Percentiles rank a stretch among this genome's conserved stretches.
phyloP scores from a whole-genome alignment of 2,113 vertebrate species.

The Macrotis lagotis region DNA sequence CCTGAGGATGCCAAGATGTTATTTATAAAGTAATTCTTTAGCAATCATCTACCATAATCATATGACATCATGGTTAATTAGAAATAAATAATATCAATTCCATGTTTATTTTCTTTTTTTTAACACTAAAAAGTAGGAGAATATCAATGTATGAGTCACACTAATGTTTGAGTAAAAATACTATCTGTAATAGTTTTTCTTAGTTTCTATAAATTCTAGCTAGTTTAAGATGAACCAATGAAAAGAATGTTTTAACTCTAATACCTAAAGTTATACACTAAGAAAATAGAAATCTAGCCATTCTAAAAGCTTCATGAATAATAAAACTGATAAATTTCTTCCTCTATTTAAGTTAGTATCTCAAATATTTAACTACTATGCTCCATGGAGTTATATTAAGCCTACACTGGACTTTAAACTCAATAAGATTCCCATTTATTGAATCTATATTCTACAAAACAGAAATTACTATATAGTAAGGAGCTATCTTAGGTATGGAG shows the following conservation, averaged over 20 bases:
- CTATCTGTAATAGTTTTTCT: background rate
- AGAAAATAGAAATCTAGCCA: background rate
- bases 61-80: background rate
- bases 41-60: background rate
- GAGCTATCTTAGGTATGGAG: background rate
- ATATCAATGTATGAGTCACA: background rate
- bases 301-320: background rate
- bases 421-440: background rate
- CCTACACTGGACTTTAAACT: background rate
- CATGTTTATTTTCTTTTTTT: background rate
- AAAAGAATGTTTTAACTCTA: background rate
- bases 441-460: background rate
- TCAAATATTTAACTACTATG: background rate
- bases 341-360: background rate
- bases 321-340: background rate
- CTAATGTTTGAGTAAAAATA: background rate
- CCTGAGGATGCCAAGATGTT: background rate
- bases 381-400: background rate
- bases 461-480: background rate
- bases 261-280: background rate
- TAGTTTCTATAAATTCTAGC: background rate
- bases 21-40: background rate
- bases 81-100: slow-evolving; percentile 3
- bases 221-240: slow-evolving; percentile 12
- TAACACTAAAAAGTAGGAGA: background rate